These are phyloP conservation scores for Psilopogon haemacephalus DNA, from an alignment of 2,113 vertebrate genomes.

Conservation along the genomic window DNA sequence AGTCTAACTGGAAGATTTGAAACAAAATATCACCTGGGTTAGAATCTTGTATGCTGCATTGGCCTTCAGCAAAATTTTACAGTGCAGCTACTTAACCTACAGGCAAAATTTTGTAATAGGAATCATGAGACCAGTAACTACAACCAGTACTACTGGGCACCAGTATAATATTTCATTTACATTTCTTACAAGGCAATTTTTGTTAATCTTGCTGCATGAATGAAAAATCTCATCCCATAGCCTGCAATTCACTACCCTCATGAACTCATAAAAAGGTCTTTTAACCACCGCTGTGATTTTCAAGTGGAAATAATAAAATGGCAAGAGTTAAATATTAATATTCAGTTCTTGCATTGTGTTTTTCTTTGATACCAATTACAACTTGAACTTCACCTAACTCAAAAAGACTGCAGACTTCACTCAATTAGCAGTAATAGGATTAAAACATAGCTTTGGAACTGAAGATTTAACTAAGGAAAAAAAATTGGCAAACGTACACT, in stretches of 20 bases:
- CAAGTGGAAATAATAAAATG: conserved; percentile 73
- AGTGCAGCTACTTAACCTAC: conserved; percentile 30
- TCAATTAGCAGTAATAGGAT: conserved; percentile 96
- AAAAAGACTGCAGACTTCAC: conserved; percentile 88
- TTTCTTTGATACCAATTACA: conserved; percentile 88
- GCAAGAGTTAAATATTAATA: conserved; percentile 70
- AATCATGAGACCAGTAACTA: conserved; percentile 11
- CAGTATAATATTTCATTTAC: conserved; percentile 49
- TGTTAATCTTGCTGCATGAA: conserved; percentile 40
- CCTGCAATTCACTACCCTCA: conserved; percentile 48
- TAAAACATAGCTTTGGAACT: conserved; percentile 86
- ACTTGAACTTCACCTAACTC: conserved; percentile 89
- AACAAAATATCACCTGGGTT: conserved; percentile 52
- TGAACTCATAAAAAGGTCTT: conserved; percentile 54
- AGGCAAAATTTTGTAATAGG: conserved; percentile 19
- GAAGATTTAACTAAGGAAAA: conserved; percentile 83
- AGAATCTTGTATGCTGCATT: conserved; percentile 13
- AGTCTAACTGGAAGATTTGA: conserved; percentile 18
- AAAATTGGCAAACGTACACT: conserved; percentile 87
- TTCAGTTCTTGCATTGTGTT: conserved; percentile 73
- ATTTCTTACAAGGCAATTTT: conserved; percentile 31
- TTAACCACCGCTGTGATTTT: conserved; percentile 66
- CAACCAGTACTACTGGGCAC: conserved; percentile 4
- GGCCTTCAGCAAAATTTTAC: conserved; percentile 54
- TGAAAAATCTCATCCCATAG: conserved; percentile 36